These are phyloP conservation scores for Smittia aterrima DNA, from an alignment of 2,888 invertebrate species.

Conservation along the genomic window DNA sequence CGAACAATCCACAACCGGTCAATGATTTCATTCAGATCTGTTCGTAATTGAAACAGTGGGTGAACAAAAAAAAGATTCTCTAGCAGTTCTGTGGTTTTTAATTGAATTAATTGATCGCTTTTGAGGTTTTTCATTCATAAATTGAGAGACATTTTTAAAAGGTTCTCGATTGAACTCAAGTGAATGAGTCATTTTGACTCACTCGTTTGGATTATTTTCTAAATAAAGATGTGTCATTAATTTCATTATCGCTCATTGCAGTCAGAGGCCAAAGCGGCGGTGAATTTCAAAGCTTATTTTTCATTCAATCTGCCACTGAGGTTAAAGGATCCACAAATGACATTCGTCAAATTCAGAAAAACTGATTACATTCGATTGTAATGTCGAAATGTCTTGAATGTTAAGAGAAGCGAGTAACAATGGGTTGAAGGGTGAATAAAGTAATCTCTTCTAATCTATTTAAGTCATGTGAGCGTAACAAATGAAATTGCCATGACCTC, in stretches of 20 bases:
- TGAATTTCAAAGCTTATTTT: background rate
- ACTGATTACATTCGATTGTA: no score
- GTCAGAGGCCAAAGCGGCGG: background rate
- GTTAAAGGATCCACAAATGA: no score
- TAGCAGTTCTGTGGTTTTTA: slow-evolving; percentile 16
- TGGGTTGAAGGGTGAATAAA: background rate
- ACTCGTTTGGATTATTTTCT: background rate
- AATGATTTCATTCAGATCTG: background rate
- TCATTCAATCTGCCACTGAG: background rate
- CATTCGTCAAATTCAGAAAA: background rate
- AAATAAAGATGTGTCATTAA: slow-evolving; percentile 29
- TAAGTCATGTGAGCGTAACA: background rate
- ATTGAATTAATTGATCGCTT: slow-evolving; percentile 32
- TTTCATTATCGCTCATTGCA: background rate
- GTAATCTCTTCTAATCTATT: slow-evolving; percentile 3
- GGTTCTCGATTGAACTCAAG: background rate
- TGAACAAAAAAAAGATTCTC: slow-evolving; percentile 9
- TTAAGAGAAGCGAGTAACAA: no score
- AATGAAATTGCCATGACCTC: slow-evolving; percentile 25
- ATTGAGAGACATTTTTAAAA: background rate
- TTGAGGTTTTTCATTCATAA: slow-evolving; percentile 29
- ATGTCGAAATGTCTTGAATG: no score
- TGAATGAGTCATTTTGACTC: background rate
- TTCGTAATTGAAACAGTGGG: slow-evolving; percentile 16
- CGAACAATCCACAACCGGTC: background rate